A percentile compares a stretch with the other conserved stretches of the same genome.
Conservation (phyloP, 1,140 invertebrate genomes). For the Drosophila orena region DNA sequence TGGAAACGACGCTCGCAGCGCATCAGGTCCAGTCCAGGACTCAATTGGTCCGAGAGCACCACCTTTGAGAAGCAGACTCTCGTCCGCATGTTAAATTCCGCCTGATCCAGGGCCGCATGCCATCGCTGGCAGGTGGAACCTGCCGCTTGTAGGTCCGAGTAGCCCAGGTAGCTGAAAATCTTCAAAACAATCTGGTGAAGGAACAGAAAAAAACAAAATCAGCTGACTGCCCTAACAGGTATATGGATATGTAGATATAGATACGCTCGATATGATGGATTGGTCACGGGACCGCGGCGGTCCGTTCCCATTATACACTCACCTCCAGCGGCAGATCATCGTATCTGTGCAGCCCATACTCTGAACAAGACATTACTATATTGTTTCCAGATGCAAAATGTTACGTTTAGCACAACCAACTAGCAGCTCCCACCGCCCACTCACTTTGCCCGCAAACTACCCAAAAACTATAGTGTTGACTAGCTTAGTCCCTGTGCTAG, state of each 20-base stretch:
- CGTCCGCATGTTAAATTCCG: constrained; percentile 86
- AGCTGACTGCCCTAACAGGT: constrained; percentile 65
- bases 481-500: not conserved
- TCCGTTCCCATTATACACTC: constrained; percentile 14
- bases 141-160: constrained; percentile 87
- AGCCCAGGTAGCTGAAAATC: constrained; percentile 87
- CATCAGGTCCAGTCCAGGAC: constrained; percentile 85
- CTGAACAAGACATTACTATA: constrained; percentile 51
- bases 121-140: constrained; percentile 87
- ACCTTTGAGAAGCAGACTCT: constrained; percentile 86
- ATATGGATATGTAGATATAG: constrained; percentile 8
- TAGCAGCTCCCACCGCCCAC: constrained; percentile 31
- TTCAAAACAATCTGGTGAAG: constrained; percentile 87
- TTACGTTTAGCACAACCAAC: constrained; percentile 20
- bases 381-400: constrained; percentile 14
- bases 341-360: constrained; percentile 56
- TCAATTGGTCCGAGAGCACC: constrained; percentile 85
- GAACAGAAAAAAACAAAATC: constrained; percentile 44
- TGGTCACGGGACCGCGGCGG: constrained; percentile 35
- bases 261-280: constrained; percentile 28
- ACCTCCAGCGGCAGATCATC: constrained; percentile 82
- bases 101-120: constrained; percentile 87
- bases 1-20: constrained; percentile 85
- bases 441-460: not conserved
- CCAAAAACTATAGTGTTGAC: constrained; percentile 22